Evolutionary conservation across 2,797 vertebrate genomes (phyloP).

Genomic region (Enteromius fasciolatus): DNA sequence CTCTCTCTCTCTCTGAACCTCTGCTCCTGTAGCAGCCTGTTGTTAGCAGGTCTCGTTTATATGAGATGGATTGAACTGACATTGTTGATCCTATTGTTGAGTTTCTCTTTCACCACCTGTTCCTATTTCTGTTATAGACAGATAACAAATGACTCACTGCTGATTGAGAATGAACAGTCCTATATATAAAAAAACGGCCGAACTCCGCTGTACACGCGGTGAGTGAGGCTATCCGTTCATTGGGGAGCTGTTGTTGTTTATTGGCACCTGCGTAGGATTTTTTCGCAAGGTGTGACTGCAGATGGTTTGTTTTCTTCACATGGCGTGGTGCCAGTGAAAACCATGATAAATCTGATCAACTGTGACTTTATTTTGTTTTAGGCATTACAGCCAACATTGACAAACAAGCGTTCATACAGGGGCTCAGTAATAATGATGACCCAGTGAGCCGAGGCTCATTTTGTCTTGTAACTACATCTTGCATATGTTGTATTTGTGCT

Average conservation of each 20-base stretch:
- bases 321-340: constrained; percentile 36
- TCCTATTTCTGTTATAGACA: constrained; percentile 16
- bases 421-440: not conserved
- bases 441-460: not conserved
- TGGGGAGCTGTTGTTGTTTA: constrained; percentile 2
- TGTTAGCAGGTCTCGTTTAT: constrained; percentile 37
- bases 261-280: constrained; percentile 23
- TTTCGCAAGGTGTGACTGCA: constrained; percentile 22
- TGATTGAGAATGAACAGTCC: constrained; percentile 20
- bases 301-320: constrained; percentile 35
- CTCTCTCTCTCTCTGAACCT: constrained; percentile 58
- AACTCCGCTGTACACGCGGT: not conserved
- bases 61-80: constrained; percentile 33
- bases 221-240: constrained; percentile 15
- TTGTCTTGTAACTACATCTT: not conserved
- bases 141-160: constrained; percentile 32
- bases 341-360: constrained; percentile 20
- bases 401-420: not conserved
- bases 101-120: constrained; percentile 29
- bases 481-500: not conserved
- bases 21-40: constrained; percentile 64
- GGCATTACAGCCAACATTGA: not conserved
- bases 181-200: not conserved
- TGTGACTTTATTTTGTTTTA: not conserved
- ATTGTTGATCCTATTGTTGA: constrained; percentile 22